Evolutionary conservation across 2,797 vertebrate genomes (phyloP), one percentile per base, ranked within the genome.

Genomic region (Calcarius lapponicus): DNA sequence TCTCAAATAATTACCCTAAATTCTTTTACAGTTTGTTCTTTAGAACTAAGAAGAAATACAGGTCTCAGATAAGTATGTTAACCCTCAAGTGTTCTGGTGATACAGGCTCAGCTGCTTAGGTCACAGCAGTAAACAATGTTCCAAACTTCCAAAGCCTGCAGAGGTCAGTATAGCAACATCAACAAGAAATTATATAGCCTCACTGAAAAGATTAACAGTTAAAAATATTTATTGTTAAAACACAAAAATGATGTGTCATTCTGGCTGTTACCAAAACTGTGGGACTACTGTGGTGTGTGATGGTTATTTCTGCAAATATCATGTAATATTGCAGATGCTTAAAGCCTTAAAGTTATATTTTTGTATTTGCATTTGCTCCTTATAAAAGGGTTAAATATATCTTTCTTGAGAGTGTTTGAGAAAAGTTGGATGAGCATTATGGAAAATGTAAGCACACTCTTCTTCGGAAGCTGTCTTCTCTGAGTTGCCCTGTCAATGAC

Each of bases 111-210:
- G 43, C 57, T 80, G 43, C 36, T 42, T 45, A 48, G 78, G 69
- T 34, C 24, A 71, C 25, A 76, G 64, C 20, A 43, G 64, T 94
- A 96, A 97, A 97, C 92, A 97, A 90, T 86, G 92, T 92, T 97
- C 80, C 95, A 95, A 97, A 95, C 86, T 97, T 96, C 75, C 93
- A 97, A 96, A 97, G 97, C 98, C 98, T 98, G 98, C 98, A 98
- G 98, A 99, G 98, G 98, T 99, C 98, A 98, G 98, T 98, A 98
- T 97, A 98, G 98, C 96, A 98, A 97, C 97, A 97, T 97, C 94
- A 97, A 98, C 93, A 98, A 95, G 95, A 95, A 95, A 93, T 88
- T 80, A 82, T 50, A 64, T 29, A 54, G 64, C 65, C 76, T 83
- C 25, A 18, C 38, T 62, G 87, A 91, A 93, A 85, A 91, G 86